A percentile compares a stretch with the other conserved stretches of the same genome.
These are phyloP conservation scores for Myrmophylax atrothorax DNA, from an alignment of 2,113 vertebrate genomes.

Conservation along the genomic window DNA sequence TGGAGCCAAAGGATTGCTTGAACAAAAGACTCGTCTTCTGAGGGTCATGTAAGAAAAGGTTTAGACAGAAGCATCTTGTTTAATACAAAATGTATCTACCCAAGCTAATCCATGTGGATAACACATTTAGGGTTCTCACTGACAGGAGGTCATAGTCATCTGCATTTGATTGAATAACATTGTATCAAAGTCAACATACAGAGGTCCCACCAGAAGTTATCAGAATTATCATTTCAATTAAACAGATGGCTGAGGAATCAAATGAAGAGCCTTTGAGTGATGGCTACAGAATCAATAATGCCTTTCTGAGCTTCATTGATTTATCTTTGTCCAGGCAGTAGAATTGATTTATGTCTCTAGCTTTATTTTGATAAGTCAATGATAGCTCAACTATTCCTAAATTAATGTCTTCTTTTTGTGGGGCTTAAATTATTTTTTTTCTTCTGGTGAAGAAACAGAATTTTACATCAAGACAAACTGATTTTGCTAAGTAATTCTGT, in stretches of 20 bases:
- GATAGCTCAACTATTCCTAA: constrained; percentile 81
- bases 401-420: constrained; percentile 78
- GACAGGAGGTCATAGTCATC: constrained; percentile 38
- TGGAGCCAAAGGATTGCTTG: background rate
- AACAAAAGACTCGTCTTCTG: constrained; percentile 10
- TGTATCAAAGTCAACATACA: constrained; percentile 70
- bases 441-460: constrained; percentile 22
- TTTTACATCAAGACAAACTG: constrained; percentile 66
- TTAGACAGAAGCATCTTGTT: constrained; percentile 43
- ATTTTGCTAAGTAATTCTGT: constrained; percentile 74
- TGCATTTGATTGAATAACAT: constrained; percentile 68
- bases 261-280: constrained; percentile 81
- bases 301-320: constrained; percentile 84
- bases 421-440: constrained; percentile 10
- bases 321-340: constrained; percentile 71
- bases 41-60: constrained; percentile 26
- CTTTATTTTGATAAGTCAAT: constrained; percentile 85
- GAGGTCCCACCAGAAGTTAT: constrained; percentile 67
- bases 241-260: constrained; percentile 84
- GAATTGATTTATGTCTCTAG: constrained; percentile 77
- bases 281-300: constrained; percentile 82
- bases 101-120: constrained; percentile 33
- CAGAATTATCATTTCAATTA: constrained; percentile 83
- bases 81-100: constrained; percentile 36
- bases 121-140: constrained; percentile 41